Percentiles rank a stretch among this genome's conserved stretches.
Conservation (phyloP, 2,888 invertebrate genomes). For the Euclidia mi region DNA sequence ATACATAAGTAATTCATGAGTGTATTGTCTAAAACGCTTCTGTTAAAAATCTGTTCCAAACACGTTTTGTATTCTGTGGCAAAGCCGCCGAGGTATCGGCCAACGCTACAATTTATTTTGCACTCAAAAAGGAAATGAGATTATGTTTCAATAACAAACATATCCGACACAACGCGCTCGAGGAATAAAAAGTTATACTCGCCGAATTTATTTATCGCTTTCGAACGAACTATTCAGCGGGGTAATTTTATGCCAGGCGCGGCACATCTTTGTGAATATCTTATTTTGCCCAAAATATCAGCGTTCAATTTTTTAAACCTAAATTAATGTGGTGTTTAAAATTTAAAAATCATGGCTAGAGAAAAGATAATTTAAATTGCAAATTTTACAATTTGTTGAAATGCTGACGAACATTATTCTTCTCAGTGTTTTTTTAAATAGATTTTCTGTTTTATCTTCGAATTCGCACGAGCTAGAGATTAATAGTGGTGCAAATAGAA, state of each 20-base stretch:
- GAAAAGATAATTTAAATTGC: background rate
- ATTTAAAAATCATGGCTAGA: background rate
- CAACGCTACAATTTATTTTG: slow-evolving; percentile 75
- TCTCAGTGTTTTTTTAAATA: no score
- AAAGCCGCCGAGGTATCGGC: slow-evolving; percentile 57
- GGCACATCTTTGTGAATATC: slow-evolving; percentile 36
- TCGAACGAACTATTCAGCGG: slow-evolving; percentile 52
- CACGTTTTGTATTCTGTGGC: slow-evolving; percentile 56
- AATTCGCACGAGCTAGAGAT: background rate
- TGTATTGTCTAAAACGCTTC: slow-evolving; percentile 45
- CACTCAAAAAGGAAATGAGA: slow-evolving; percentile 75
- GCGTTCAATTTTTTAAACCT: no score
- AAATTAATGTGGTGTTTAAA: background rate
- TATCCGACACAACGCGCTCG: slow-evolving; percentile 65
- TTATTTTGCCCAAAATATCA: slow-evolving; percentile 24
- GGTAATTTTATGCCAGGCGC: slow-evolving; percentile 31
- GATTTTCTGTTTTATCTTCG: background rate
- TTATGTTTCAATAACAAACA: slow-evolving; percentile 81
- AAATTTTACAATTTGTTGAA: no score
- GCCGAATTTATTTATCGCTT: slow-evolving; percentile 59
- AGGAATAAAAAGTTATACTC: slow-evolving; percentile 69
- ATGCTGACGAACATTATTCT: no score
- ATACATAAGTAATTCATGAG: slow-evolving; percentile 52
- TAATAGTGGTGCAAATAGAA: background rate
- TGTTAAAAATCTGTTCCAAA: slow-evolving; percentile 59